A percentile compares a stretch with the other conserved stretches of the same genome.
phyloP scores from a whole-genome alignment of 2,113 vertebrate species.

The Haplotaxodon microlepis region DNA sequence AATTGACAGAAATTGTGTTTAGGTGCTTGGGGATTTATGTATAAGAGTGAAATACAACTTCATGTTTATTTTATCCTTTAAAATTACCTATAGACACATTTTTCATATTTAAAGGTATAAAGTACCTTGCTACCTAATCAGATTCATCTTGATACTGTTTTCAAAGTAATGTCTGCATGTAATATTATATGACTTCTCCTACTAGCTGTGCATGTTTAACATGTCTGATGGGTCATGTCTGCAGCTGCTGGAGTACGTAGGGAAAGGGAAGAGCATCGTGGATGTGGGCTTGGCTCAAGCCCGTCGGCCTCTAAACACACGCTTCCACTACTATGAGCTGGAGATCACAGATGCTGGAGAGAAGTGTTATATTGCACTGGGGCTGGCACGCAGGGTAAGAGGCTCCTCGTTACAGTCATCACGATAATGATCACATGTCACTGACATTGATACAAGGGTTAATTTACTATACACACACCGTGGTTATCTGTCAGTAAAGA shows the following conservation, averaged over 20 bases:
- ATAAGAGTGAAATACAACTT: neutral
- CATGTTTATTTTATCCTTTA: neutral
- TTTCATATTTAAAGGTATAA: neutral
- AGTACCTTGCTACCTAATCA: neutral
- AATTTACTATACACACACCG: neutral
- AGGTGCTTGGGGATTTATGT: neutral
- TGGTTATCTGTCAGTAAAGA: slow-evolving; percentile 6
- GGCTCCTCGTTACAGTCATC: neutral
- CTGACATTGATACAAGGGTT: neutral
- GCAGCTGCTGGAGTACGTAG: slow-evolving; percentile 79
- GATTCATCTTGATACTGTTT: neutral
- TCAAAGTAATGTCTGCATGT: neutral
- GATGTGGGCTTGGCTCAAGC: slow-evolving; percentile 91
- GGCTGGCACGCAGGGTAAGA: slow-evolving; percentile 87
- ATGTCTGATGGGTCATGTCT: neutral
- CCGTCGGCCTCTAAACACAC: slow-evolving; percentile 83
- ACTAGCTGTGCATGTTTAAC: neutral
- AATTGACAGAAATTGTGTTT: neutral
- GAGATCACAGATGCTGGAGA: slow-evolving; percentile 89
- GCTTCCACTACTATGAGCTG: slow-evolving; percentile 91
- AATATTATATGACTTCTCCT: neutral
- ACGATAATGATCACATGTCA: neutral
- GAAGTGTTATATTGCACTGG: slow-evolving; percentile 91
- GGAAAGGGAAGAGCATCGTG: slow-evolving; percentile 88
- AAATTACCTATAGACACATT: neutral